Conservation (phyloP, 2,888 invertebrate species). For the Uloborus plumipes region DNA sequence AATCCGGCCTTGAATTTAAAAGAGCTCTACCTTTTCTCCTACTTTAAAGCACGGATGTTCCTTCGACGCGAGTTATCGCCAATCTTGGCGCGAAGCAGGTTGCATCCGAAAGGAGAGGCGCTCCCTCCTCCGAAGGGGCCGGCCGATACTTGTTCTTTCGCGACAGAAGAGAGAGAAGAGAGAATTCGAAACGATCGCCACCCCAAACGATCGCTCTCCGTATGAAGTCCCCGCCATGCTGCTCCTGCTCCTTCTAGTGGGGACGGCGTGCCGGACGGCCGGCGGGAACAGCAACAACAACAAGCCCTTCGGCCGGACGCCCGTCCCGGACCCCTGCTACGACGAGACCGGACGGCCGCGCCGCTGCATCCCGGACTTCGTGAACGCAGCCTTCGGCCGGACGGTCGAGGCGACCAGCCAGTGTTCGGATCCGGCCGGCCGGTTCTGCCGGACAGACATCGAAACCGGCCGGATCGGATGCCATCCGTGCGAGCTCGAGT, state of each 20-base stretch:
- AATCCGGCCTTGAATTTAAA: too few species aligned
- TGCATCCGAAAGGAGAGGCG: conserved; percentile 29
- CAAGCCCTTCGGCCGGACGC: conserved; percentile 6
- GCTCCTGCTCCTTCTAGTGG: conserved; percentile 34
- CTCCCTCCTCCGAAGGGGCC: conserved; percentile 17
- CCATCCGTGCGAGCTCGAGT: conserved; percentile 86
- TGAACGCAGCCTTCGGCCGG: conserved; percentile 96
- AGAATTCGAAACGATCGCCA: too few species aligned
- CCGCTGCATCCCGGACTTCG: conserved; percentile 97
- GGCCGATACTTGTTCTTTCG: conserved; percentile 19
- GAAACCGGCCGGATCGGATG: conserved; percentile 70
- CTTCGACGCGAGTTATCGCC: conserved; percentile 17
- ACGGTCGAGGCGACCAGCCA: conserved; percentile 76
- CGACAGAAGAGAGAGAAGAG: too few species aligned
- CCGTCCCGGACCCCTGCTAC: conserved; percentile 77
- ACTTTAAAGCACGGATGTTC: too few species aligned
- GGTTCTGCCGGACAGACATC: conserved; percentile 69
- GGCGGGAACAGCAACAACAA: conserved; percentile 1
- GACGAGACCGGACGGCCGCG: conserved; percentile 86
- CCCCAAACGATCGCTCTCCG: neutral
- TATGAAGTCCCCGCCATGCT: conserved; percentile 43
- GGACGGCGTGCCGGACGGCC: conserved; percentile 22
- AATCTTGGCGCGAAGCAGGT: conserved; percentile 8
- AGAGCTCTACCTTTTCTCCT: too few species aligned
- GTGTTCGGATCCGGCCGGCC: conserved; percentile 80